Base-by-base conservation (phyloP, 1,140 invertebrate genomes). In the Zelostemma sp. region DNA sequence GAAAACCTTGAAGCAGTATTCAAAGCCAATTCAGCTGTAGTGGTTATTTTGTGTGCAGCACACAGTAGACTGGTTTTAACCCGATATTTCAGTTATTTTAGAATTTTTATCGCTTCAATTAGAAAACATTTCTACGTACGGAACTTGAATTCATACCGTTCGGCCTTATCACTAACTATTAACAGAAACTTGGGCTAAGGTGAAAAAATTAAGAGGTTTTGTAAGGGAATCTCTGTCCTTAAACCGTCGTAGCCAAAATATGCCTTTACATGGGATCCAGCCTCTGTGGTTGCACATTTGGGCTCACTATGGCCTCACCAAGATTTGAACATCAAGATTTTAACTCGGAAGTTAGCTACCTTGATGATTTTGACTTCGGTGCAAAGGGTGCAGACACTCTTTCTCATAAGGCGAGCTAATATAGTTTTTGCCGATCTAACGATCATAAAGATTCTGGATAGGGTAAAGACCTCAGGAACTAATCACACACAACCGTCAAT, bases 241-340 rank as follows among this genome's bases (percentile, higher is more conserved):
- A 59, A 59, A 41, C 47, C 47, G 1, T 31, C 18, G 6, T 28
- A 43, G 19, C 18, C 38, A 0, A 51, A 59, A 28, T 59, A 59
- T 9, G 47, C n/a, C 0, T 40, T 50, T 14, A 48, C 35, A 6
- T 58, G 56, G 31, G 46, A 58, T 19, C 43, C 56, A 1, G 1
- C 40, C 18, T 46, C 56, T 12, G 31, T 58, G 0, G 15, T 35
- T 19, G 0, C 16, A 6, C 12, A 54, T 21, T 41, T 54, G 14
- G 35, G 41, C 6, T 17, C 33, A 4, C 12, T 41, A 21, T 25
- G 15, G 16, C 31, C 35, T 1, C 6, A 41, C 14, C 33, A 41
- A 21, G 21, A 18, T 1, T 35, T 54, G 6, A 54, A n/a, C 14
- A 16, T 40, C 8, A 38, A 54, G 0, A 14, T 38, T n/a, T 6